Base-by-base conservation (phyloP, 2,888 invertebrate genomes). In the Brachypalpus laphriformis region DNA sequence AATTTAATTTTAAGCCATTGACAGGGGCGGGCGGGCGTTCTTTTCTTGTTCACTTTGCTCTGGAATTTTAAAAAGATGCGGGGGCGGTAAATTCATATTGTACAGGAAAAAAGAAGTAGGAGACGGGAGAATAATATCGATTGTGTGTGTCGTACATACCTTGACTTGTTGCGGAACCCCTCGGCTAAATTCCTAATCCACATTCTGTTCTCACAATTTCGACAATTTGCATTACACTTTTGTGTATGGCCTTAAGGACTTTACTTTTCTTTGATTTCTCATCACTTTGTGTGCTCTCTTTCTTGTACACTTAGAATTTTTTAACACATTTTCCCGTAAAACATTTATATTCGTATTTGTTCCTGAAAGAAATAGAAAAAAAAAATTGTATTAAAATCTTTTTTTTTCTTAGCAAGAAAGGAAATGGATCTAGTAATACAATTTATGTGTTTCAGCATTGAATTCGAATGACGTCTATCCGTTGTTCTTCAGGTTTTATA, bases 181-280 rank as follows among this genome's bases (percentile, higher is more conserved):
- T 85, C 85, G 85, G 85, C 85, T 85, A 81, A 85, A 85, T 85
- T 85, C 85, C 85, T 81, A 85, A 85, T 85, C 85, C 85, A 85
- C 85, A 85, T 81, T 85, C 76, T 81, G 81, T 71, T 81, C 75
- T 76, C 71, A 75, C 75, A 72, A 85, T 85, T 81, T 85, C 75
- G 81, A 81, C 76, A 85, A 85, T 85, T 85, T 76, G 85, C 85
- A 85, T 85, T 85, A 85, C 85, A 85, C 85, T 85, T 85, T 81
- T 85, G 74, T 59, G 65, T 81, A 66, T 81, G 59, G 71, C 81
- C 85, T 65, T 37, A 66, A 85, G 75, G 61, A 85, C 61, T 61
- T 76, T 61, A 76, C 75, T 81, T 81, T 85, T 85, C 81, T 81
- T 80, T 80, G 85, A 81, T 63, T 81, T 85, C 71, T 76, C 85